Conservation (phyloP, 2,888 invertebrate genomes). For the Leptopterna dolabrata region DNA sequence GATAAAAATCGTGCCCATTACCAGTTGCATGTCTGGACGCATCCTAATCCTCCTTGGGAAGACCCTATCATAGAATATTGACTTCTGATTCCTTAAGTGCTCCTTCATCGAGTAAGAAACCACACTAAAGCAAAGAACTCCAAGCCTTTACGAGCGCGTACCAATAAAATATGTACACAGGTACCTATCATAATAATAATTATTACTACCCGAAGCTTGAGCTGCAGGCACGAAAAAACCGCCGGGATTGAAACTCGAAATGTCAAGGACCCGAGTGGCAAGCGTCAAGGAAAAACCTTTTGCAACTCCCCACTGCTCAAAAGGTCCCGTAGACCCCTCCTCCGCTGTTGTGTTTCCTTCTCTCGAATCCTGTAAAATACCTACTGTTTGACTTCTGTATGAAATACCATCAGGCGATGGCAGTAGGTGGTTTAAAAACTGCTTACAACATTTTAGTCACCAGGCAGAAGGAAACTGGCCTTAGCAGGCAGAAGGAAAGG, state of each 20-base stretch:
- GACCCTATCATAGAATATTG: too few relatives aligned
- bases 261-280: background rate
- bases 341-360: background rate
- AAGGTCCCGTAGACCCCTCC: background rate
- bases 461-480: background rate
- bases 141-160: too few relatives aligned
- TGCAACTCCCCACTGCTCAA: background rate
- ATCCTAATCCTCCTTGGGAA: too few relatives aligned
- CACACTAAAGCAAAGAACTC: too few relatives aligned
- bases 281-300: background rate
- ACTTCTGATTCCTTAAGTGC: too few relatives aligned
- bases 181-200: background rate
- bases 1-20: too few relatives aligned
- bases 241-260: background rate
- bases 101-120: too few relatives aligned
- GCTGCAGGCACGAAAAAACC: background rate
- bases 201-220: background rate
- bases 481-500: background rate
- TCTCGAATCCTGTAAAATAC: background rate
- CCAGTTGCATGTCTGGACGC: too few relatives aligned
- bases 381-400: background rate
- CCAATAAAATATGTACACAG: too few relatives aligned
- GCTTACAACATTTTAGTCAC: constrained; percentile 2
- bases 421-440: background rate
- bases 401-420: background rate